Conservation (phyloP, 2,113 vertebrate species). For the Pogonocichla stellata region DNA sequence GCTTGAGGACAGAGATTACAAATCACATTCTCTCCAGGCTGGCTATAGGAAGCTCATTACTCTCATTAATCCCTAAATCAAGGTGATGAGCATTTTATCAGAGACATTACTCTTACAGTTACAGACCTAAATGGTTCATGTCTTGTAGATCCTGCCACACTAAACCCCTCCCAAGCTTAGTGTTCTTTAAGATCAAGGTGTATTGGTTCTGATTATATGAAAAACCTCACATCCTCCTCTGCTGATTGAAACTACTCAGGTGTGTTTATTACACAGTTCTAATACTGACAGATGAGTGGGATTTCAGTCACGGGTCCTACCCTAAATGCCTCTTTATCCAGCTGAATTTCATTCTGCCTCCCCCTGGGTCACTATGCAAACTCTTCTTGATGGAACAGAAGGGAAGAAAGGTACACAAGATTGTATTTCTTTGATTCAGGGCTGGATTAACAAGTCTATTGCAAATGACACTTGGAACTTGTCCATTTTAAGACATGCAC, state of each 20-base stretch:
- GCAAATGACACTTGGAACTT: background rate
- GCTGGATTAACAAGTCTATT: background rate
- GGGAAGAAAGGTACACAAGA: background rate
- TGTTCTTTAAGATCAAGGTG: background rate
- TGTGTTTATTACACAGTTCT: background rate
- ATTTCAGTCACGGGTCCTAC: background rate
- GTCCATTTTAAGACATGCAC: slow-evolving; percentile 1
- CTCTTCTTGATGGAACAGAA: background rate
- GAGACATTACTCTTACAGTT: background rate
- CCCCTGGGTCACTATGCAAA: background rate
- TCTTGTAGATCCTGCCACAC: background rate
- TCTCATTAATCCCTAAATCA: background rate
- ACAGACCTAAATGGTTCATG: background rate
- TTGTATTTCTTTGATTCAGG: background rate
- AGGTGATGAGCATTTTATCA: background rate
- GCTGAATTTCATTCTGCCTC: background rate
- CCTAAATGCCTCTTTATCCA: background rate
- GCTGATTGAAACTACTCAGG: background rate
- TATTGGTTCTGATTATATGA: background rate
- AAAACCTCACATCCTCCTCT: background rate
- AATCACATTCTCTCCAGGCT: background rate
- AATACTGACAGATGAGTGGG: background rate
- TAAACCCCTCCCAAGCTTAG: background rate
- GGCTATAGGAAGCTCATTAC: background rate
- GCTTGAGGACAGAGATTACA: background rate